A percentile compares a stretch with the other conserved stretches of the same genome.
Evolutionary conservation across 92 coral and sea anemone species (phyloP).

Genomic region (Galaxea fascicularis): DNA sequence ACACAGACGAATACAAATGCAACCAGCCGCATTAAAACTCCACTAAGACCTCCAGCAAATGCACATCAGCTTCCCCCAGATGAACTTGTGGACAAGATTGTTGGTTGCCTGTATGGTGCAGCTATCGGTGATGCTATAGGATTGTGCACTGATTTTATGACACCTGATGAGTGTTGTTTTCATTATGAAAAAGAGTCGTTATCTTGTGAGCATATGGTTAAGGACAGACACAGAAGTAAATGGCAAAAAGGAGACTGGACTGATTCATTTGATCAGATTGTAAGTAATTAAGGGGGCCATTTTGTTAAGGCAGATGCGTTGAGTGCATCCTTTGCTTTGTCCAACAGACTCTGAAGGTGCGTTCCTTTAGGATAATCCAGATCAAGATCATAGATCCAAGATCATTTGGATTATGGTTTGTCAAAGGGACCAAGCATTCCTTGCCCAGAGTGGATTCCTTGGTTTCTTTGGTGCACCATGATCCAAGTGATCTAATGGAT

Average conservation of each 20-base stretch:
- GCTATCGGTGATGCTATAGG: constrained; percentile 97
- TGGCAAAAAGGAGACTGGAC: constrained; percentile 97
- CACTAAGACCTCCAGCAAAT: constrained; percentile 87
- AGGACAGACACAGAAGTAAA: constrained; percentile 88
- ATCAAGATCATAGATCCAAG: too few relatives aligned
- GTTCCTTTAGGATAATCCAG: too few relatives aligned
- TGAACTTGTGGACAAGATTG: constrained; percentile 90
- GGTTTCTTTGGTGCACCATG: too few relatives aligned
- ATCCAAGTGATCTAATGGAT: too few relatives aligned
- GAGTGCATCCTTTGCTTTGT: too few relatives aligned
- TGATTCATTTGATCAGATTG: constrained; percentile 95
- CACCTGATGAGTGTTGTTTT: constrained; percentile 90
- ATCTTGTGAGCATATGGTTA: constrained; percentile 74
- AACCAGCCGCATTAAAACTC: constrained; percentile 85
- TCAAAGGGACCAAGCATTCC: too few relatives aligned
- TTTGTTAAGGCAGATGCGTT: too few relatives aligned
- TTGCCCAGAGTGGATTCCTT: too few relatives aligned
- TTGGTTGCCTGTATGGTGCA: constrained; percentile 97
- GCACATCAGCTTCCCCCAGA: constrained; percentile 92
- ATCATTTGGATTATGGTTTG: too few relatives aligned
- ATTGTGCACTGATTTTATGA: constrained; percentile 92
- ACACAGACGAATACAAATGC: constrained; percentile 89
- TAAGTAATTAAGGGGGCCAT: constrained; percentile 56
- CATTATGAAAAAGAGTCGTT: constrained; percentile 78
- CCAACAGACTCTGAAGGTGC: too few relatives aligned